Percentiles rank a stretch among this genome's conserved stretches.
Conservation (phyloP, 2,888 invertebrate genomes). For the Andrena praecox region DNA sequence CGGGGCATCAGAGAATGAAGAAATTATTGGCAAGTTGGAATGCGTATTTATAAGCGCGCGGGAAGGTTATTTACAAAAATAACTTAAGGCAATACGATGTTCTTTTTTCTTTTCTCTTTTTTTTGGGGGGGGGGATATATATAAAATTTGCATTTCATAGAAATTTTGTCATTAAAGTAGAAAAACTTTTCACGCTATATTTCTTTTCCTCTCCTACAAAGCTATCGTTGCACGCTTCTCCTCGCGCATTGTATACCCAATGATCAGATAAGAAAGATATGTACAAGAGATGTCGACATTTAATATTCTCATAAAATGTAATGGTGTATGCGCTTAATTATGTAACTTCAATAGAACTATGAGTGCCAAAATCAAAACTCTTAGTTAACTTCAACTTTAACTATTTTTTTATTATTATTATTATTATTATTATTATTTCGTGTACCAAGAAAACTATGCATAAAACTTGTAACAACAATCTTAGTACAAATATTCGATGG, state of each 20-base stretch:
- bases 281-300: constrained; percentile 62
- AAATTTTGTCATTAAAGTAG: constrained; percentile 66
- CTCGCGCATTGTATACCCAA: constrained; percentile 42
- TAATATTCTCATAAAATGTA: constrained; percentile 64
- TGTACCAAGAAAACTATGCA: constrained; percentile 71
- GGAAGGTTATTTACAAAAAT: constrained; percentile 70
- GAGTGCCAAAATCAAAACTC: constrained; percentile 66
- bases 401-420: constrained; percentile 49
- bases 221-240: constrained; percentile 40
- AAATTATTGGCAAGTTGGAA: constrained; percentile 64
- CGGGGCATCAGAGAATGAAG: constrained; percentile 14
- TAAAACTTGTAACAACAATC: constrained; percentile 78
- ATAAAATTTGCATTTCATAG: constrained; percentile 67
- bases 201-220: constrained; percentile 50
- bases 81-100: constrained; percentile 62
- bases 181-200: constrained; percentile 52
- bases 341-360: constrained; percentile 68
- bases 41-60: constrained; percentile 47
- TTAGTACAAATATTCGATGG: constrained; percentile 69
- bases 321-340: constrained; percentile 64
- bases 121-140: constrained; percentile 34
- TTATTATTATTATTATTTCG: constrained; percentile 40
- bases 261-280: constrained; percentile 61
- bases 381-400: constrained; percentile 66
- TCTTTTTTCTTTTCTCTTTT: constrained; percentile 14